Conservation (phyloP, 92 coral and sea anemone genomes). For the Umimayanthus chanpuru region DNA sequence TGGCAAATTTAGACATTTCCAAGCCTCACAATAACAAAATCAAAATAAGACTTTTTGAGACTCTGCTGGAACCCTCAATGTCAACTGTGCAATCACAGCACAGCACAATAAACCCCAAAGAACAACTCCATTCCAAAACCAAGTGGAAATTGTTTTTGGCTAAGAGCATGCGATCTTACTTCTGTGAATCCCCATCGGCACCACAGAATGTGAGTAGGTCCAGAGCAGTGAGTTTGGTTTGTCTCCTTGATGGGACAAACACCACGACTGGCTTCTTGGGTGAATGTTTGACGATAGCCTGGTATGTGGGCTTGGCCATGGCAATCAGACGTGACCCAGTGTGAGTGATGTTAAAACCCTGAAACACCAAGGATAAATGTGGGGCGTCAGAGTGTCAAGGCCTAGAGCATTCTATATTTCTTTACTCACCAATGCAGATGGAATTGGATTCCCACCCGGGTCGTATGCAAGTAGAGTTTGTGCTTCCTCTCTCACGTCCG, state of each 20-base stretch:
- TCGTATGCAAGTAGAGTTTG: no score
- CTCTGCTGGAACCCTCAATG: no score
- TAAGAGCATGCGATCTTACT: constrained; percentile 52
- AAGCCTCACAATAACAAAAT: no score
- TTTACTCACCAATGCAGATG: background rate
- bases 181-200: constrained; percentile 94
- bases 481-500: no score
- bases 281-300: constrained; percentile 92
- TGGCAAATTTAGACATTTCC: no score
- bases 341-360: constrained; percentile 98
- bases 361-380: constrained; percentile 5
- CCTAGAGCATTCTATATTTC: background rate
- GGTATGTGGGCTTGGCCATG: constrained; percentile 96
- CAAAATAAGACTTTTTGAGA: no score
- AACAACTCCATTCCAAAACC: no score
- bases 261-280: constrained; percentile 95
- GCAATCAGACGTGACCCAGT: constrained; percentile 97
- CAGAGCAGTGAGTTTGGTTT: constrained; percentile 91
- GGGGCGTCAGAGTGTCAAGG: background rate
- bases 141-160: no score
- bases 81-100: no score
- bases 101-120: background rate
- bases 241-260: constrained; percentile 96
- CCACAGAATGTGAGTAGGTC: constrained; percentile 94
- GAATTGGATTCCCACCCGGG: no score